Evolutionary conservation across 2,797 vertebrate genomes (phyloP), one percentile per base, ranked within the genome.

Genomic region (Luscinia megarhynchos): DNA sequence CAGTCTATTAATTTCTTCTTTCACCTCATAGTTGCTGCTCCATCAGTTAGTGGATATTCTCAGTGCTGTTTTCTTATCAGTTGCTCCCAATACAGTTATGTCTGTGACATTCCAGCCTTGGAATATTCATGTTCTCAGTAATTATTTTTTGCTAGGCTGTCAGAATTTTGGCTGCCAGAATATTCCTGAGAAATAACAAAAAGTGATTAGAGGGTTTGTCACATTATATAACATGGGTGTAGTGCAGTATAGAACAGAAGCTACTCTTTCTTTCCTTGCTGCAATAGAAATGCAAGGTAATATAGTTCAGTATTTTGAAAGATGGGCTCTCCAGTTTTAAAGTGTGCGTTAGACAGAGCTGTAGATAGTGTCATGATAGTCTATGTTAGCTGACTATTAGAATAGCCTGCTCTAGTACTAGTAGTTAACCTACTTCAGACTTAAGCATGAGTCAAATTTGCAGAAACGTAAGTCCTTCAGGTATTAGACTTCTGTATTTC

Each of bases 71-170:
- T 75, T 76, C 58, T 63, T 78, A 48, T 45, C 40, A 61, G 16
- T 29, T 70, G n/a, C 29, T 90, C 48, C 62, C 2, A 2, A 4
- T 91, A 21, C 0, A 0, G 57, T 80, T 74, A 12, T 41, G 29
- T 83, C 36, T 4, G 1, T 94, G 61, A 83, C 54, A 57, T 73
- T 80, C 53, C 26, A 80, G 38, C 53, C 68, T 84, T 2, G 4
- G 38, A 84, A 70, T 92, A 84, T 81, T 89, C 54, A 45, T 46
- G 11, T 85, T 93, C 54, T 90, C 32, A n/a, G 48, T 90, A 77
- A 67, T 89, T 83, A 50, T 63, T 95, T 63, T 95, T 93, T 85
- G 22, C 53, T 54, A 50, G 38, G 5, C 41, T 91, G 57, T 70
- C 58, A 90, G 66, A 80, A 91, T 93, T 88, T 83, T 81, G 69